Conservation (phyloP, 1,140 invertebrate species). For the Goniozus legneri region DNA sequence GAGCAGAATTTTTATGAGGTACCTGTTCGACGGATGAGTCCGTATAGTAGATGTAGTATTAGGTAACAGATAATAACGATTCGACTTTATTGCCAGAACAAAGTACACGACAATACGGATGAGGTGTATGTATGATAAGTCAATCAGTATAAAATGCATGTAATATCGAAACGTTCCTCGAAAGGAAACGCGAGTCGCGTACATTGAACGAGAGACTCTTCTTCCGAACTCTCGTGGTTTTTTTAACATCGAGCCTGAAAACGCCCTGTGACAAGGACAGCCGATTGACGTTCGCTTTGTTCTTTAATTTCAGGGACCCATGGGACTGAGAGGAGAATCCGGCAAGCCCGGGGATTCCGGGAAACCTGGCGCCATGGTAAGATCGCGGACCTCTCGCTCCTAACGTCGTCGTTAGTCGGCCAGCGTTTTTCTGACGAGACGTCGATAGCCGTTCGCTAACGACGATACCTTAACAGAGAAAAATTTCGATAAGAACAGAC, state of each 20-base stretch:
- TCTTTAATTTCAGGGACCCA: conserved; percentile 69
- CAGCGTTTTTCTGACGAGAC: conserved; percentile 33
- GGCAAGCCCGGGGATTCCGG: conserved; percentile 72
- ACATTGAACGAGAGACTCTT: no score
- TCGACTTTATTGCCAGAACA: conserved; percentile 12
- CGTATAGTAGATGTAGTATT: no score
- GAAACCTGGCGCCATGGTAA: conserved; percentile 76
- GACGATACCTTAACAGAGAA: no score
- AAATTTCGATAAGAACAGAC: no score
- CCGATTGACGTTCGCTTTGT: no score
- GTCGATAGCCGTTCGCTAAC: conserved; percentile 31
- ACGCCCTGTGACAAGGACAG: no score
- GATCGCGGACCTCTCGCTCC: conserved; percentile 53
- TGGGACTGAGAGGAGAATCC: conserved; percentile 80
- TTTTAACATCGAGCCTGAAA: no score
- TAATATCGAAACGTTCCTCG: no score
- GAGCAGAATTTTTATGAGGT: no score
- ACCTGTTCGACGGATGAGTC: no score
- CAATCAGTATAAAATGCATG: conserved; percentile 6
- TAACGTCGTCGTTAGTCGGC: conserved; percentile 48
- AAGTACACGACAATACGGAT: conserved; percentile 11
- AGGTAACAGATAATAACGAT: conserved; percentile 14
- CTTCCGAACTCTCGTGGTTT: no score
- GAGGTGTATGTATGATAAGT: conserved; percentile 1
- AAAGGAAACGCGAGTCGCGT: no score